Evolutionary conservation across 1,140 invertebrate genomes (phyloP).

Genomic region (Monochamus saltuarius): DNA sequence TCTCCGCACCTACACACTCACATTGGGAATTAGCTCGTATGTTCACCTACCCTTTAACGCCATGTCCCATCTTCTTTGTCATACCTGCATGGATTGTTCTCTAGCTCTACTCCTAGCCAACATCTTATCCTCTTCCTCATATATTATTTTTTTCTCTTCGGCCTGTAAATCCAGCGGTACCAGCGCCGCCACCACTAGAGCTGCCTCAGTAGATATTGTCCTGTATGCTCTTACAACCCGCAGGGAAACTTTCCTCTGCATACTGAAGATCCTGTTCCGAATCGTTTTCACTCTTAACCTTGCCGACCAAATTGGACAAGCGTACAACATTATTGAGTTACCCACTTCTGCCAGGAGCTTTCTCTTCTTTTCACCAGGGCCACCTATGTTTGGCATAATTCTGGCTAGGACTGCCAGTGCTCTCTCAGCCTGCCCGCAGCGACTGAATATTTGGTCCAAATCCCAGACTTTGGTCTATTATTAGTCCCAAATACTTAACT

Average conservation of each 20-base stretch:
- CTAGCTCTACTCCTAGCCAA: not conserved
- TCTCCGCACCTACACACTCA: conserved; percentile 2
- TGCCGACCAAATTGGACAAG: conserved; percentile 1
- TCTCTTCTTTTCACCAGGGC: not conserved
- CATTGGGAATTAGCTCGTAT: conserved; percentile 14
- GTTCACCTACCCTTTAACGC: conserved; percentile 12
- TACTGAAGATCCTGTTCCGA: no score
- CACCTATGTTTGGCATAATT: conserved; percentile 7
- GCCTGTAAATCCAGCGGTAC: conserved; percentile 16
- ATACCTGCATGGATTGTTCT: not conserved
- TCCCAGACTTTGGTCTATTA: conserved; percentile 6
- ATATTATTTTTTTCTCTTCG: not conserved
- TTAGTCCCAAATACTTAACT: conserved; percentile 26
- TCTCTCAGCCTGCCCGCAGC: not conserved
- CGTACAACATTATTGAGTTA: conserved; percentile 7
- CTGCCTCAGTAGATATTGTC: conserved; percentile 17
- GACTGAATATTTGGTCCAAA: not conserved
- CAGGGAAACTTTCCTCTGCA: not conserved
- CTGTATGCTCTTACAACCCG: conserved; percentile 9
- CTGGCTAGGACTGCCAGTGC: not conserved
- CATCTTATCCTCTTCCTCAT: not conserved
- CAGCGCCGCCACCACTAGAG: conserved; percentile 7
- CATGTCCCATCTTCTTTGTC: conserved; percentile 15
- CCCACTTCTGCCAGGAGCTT: not conserved
- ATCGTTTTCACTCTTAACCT: not conserved